phyloP scores from a whole-genome alignment of 2,888 invertebrate genomes.

The Acleris sparsana region DNA sequence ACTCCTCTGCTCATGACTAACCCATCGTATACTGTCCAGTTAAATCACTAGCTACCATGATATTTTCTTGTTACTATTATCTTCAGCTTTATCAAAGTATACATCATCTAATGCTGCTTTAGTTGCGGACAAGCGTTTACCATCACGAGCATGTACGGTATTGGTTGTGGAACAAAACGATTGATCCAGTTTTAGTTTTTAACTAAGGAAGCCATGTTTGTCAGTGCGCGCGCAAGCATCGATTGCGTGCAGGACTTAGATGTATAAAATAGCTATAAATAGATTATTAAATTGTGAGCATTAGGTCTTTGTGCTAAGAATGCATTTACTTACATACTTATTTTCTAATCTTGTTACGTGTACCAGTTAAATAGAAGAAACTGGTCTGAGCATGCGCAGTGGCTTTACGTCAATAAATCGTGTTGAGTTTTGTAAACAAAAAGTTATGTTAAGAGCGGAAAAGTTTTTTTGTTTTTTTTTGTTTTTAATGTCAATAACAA shows the following conservation, averaged over 20 bases:
- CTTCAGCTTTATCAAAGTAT: neutral
- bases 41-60: slow-evolving; percentile 14
- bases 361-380: slow-evolving; percentile 7
- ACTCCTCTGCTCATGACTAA: slow-evolving; percentile 32
- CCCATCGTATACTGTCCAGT: slow-evolving; percentile 24
- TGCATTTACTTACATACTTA: slow-evolving; percentile 8
- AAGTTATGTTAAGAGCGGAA: no score
- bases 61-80: neutral
- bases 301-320: slow-evolving; percentile 29
- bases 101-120: slow-evolving; percentile 8
- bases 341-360: slow-evolving; percentile 16
- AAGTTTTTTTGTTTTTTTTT: no score
- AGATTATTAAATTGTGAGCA: slow-evolving; percentile 42
- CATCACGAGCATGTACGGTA: neutral
- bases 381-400: slow-evolving; percentile 32
- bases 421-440: slow-evolving; percentile 20
- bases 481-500: no score
- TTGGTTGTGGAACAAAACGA: slow-evolving; percentile 12
- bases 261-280: slow-evolving; percentile 37
- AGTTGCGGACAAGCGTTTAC: neutral
- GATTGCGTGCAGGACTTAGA: slow-evolving; percentile 36
- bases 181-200: slow-evolving; percentile 1
- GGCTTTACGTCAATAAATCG: slow-evolving; percentile 27
- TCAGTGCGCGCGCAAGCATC: slow-evolving; percentile 43
- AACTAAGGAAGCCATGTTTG: slow-evolving; percentile 34